A percentile compares a stretch with the other conserved stretches of the same genome.
Evolutionary conservation across 2,113 vertebrate genomes (phyloP).

Genomic region (Pseudopodoces humilis): DNA sequence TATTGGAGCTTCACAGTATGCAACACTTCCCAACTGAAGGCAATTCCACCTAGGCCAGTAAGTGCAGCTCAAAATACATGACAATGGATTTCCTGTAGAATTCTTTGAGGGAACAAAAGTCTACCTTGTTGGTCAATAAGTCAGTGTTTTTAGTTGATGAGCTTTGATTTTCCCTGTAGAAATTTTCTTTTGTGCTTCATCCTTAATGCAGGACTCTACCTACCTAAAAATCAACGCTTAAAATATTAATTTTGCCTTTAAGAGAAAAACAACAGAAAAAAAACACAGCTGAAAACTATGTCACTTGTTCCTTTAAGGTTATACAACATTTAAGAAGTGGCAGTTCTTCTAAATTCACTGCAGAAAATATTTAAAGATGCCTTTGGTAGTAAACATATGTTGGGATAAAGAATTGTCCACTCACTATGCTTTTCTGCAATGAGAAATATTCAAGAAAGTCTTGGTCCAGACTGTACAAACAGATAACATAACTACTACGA

Average conservation of each 20-base stretch:
- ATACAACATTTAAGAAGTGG: background rate
- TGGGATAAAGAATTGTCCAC: background rate
- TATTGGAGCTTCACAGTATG: background rate
- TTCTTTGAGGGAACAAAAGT: background rate
- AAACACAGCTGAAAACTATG: background rate
- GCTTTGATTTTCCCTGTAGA: slow-evolving; percentile 34
- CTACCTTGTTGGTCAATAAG: slow-evolving; percentile 8
- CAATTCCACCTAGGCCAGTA: background rate
- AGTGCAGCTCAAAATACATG: background rate
- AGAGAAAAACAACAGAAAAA: background rate
- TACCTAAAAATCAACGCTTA: slow-evolving; percentile 14
- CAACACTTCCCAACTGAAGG: background rate
- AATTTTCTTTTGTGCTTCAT: slow-evolving; percentile 13
- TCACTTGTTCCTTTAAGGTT: background rate
- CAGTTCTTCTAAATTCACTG: background rate
- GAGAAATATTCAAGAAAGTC: background rate
- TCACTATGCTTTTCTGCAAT: background rate
- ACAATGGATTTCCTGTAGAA: slow-evolving; percentile 9
- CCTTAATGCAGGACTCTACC: background rate
- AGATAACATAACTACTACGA: background rate
- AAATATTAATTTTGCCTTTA: background rate
- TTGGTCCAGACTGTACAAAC: background rate
- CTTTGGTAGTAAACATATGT: background rate
- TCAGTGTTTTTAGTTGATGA: background rate
- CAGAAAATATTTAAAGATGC: background rate